Conservation (phyloP, 2,113 vertebrate genomes). For the Tachysurus fulvidraco region DNA sequence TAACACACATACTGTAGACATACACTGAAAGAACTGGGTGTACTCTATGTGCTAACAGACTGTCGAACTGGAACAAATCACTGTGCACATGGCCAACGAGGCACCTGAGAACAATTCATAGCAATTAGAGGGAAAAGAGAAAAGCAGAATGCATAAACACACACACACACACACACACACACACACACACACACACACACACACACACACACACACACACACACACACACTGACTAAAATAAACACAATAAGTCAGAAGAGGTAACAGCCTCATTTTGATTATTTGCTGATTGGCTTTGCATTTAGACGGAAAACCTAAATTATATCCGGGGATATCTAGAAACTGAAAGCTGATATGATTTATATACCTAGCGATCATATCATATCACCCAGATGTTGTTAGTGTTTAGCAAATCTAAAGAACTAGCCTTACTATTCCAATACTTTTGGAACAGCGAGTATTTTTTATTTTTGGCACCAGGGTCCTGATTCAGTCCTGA, state of each 20-base stretch:
- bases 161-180: not conserved
- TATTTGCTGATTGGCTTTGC: not conserved
- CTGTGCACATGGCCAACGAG: not conserved
- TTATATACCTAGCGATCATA: not conserved
- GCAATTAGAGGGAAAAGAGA: slow-evolving; percentile 24
- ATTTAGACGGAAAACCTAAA: not conserved
- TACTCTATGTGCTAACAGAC: not conserved
- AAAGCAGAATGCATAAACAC: slow-evolving; percentile 3
- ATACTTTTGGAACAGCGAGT: not conserved
- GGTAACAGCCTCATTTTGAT: not conserved
- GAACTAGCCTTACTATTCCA: not conserved
- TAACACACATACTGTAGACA: not conserved
- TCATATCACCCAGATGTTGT: not conserved
- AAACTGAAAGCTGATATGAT: not conserved
- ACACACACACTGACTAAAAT: not conserved
- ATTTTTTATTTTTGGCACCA: no score
- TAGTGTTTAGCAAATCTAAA: not conserved
- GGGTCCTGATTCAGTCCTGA: not conserved
- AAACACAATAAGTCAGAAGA: not conserved
- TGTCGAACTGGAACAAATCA: slow-evolving; percentile 18
- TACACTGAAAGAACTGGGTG: not conserved
- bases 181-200: not conserved
- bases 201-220: not conserved
- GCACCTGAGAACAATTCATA: slow-evolving; percentile 30
- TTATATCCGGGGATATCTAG: no score